Base-by-base conservation (phyloP, 2,888 invertebrate species). In the Sphaeridia pumilis region DNA sequence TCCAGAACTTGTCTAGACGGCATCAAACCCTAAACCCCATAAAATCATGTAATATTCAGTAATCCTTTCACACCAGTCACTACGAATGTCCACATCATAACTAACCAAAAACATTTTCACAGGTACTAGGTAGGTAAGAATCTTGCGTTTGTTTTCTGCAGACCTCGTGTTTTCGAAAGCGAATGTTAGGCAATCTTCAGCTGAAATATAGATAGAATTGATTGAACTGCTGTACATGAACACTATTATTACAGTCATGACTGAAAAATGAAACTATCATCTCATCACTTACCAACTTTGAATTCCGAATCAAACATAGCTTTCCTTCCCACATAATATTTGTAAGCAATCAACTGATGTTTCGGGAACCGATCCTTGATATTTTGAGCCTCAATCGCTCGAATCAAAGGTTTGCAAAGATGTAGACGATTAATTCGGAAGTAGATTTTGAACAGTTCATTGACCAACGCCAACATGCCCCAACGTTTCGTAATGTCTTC, bases 221-320 rank as follows among this genome's bases (percentile, higher is more conserved):
- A 31, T 31, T 31, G 14, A 31, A 14, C 31, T n/a, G n/a, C n/a
- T n/a, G n/a, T n/a, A n/a, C n/a, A n/a, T n/a, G n/a, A n/a, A n/a
- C 31, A 31, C 7, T 7, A 31, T 10, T 31, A 31, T 31, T 31
- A 10, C 7, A 31, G 14, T 10, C 7, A 10, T 7, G 14, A 31
- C 31, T 31, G 31, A 7, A 31, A 31, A 31, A 31, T 10, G 7
- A 31, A 10, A 7, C 12, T 45, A 7, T 2, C 12, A 21, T 46
- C 10, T 34, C 1, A 17, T 21, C 21, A 2, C 61, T 61, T 68
- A 80, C 80, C 80, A 63, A 81, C 78, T 70, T 84, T 83, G 68
- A 93, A 93, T 69, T 97, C 90, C 51, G 92, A 92, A 71, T 98
- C 97, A 70, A 97, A 98, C 90, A 98, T 95, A 2, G 93, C 89